Evolutionary conservation across 2,113 vertebrate species (phyloP).

Genomic region (Lepus europaeus): DNA sequence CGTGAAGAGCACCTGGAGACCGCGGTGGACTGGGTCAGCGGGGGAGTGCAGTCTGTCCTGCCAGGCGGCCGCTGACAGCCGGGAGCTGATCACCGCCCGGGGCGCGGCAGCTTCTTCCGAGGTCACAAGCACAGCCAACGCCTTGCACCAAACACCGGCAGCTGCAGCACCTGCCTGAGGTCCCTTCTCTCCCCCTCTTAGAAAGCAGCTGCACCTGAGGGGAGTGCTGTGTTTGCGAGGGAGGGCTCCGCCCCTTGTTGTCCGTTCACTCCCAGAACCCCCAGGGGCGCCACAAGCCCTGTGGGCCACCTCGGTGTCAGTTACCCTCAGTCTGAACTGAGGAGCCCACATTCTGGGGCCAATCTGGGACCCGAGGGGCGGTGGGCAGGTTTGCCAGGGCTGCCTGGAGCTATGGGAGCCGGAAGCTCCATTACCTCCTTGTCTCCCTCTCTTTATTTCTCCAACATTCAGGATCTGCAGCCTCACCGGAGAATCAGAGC

Average conservation of each 20-base stretch:
- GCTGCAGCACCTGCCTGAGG: neutral
- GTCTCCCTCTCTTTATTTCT: neutral
- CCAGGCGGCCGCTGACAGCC: neutral
- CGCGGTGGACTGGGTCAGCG: neutral
- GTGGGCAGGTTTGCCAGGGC: neutral
- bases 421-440: neutral
- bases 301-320: neutral
- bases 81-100: constrained; percentile 31
- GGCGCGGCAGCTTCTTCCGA: neutral
- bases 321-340: neutral
- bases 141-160: neutral
- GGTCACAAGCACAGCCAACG: neutral
- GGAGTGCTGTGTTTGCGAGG: neutral
- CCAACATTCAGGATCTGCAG: neutral
- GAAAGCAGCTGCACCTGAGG: neutral
- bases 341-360: neutral
- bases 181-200: neutral
- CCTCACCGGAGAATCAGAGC: neutral
- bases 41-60: constrained; percentile 36
- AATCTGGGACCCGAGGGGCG: neutral
- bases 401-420: neutral
- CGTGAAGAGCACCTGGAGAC: constrained; percentile 9
- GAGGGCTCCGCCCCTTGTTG: neutral
- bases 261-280: neutral
- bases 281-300: neutral